Base-by-base conservation (phyloP, 2,888 invertebrate genomes). In the Tigriopus californicus region DNA sequence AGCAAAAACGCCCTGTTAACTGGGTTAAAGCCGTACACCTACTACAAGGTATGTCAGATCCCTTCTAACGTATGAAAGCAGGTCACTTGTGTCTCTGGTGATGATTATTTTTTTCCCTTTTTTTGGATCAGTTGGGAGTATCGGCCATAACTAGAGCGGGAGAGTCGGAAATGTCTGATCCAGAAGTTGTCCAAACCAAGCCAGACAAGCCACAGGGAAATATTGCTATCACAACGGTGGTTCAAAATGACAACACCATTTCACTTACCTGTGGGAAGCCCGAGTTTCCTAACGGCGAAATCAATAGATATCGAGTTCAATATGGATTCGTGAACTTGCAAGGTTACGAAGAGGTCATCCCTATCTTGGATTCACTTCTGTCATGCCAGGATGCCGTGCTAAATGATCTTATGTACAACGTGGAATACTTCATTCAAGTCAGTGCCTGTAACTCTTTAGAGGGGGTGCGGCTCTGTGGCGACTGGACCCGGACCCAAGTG, bases 11-110 rank as follows among this genome's bases (percentile, higher is more conserved):
- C 63, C 22, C 60, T 54, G 11, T 55, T 68, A n/a, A 73, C 72
- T 1, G 74, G 76, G 56, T 72, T 89, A 58, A 78, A 79, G 64
- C 85, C 88, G 0, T 85, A 81, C 67, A 82, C 82, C 3, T 80
- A 80, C 0, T 89, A 89, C 66, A 79, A 77, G 69, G 75, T 87
- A 53, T 74, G 75, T 22, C 8, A 13, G 22, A 20, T n/a, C n/a
- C n/a, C n/a, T n/a, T n/a, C n/a, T n/a, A n/a, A n/a, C n/a, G n/a
- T n/a, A 33, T 33, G 3, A 33, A 33, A 33, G 33, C 33, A 8
- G 4, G 33, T 33, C 33, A 33, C 33, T 33, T n/a, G n/a, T n/a
- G n/a, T n/a, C 3, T 33, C 8, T 33, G 33, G 33, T 3, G 8
- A 33, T 5, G 33, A 33, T 33, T 8, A 8, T 8, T 5, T 33